Base-by-base conservation (phyloP, 2,888 invertebrate genomes). In the Tholera decimalis region DNA sequence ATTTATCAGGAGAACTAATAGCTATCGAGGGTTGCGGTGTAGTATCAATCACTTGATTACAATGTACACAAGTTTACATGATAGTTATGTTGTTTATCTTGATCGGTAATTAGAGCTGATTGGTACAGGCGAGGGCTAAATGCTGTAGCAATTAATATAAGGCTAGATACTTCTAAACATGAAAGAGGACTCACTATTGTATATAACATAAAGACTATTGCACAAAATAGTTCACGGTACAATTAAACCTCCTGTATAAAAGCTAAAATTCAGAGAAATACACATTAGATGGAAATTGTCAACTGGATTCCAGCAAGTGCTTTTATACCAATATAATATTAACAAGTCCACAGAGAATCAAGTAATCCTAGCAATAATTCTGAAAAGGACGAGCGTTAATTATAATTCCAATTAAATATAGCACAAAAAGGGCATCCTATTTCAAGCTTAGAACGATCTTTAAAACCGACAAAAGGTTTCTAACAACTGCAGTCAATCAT, bases 1-100 rank as follows among this genome's bases (percentile, higher is more conserved):
- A 58, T 74, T 67, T 65, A 78, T 65, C 49, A 43, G 41, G 3
- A 6, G 35, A 41, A 44, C 50, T 53, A 68, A 71, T 64, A 46
- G 62, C 46, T 60, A 37, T 13, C 15, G 37, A 24, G 28, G 3
- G 28, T 3, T 2, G 3, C 26, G 8, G 24, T 43, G 60, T 41
- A 60, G 61, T 80, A 82, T 80, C 77, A 79, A 82, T 80, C 69
- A 80, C 56, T 68, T 79, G 76, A 83, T 85, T 71, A 72, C 66
- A 75, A 69, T 72, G 77, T 77, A 78, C 78, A 79, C 78, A 74
- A 66, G 64, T 67, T 72, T 80, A 80, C 77, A 67, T 68, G 30
- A 44, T 69, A 63, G 57, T 74, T 51, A 69, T 56, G 54, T 56
- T 56, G 61, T 79, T 73, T 79, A 83, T 83, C 82, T 77, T 77